Evolutionary conservation across 92 coral and sea anemone genomes (phyloP).

Genomic region (Phenganax stokvisi): DNA sequence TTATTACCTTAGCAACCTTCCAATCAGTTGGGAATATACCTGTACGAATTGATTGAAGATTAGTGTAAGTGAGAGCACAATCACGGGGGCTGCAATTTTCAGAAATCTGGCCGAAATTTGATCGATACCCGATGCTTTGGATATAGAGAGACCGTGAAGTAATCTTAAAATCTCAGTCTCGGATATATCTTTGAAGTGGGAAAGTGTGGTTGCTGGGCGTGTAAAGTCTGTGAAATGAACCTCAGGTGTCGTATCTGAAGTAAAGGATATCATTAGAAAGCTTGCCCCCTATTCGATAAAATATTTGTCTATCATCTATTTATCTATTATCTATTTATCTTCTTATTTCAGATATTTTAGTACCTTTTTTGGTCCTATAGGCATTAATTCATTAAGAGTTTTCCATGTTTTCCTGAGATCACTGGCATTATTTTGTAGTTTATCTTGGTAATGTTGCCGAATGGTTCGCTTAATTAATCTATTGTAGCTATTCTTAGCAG

Average conservation of each 20-base stretch:
- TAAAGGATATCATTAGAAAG: slow-evolving; percentile 3
- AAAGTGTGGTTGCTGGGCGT: neutral
- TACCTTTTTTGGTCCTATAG: slow-evolving; percentile 9
- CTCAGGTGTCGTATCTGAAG: neutral
- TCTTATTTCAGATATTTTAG: slow-evolving; percentile 1
- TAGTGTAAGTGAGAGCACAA: neutral
- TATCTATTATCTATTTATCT: neutral
- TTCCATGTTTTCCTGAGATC: slow-evolving; percentile 46
- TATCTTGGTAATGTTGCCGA: slow-evolving; percentile 32
- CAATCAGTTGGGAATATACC: slow-evolving; percentile 30
- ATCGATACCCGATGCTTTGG: neutral
- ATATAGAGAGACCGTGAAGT: neutral
- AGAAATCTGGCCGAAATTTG: slow-evolving; percentile 1
- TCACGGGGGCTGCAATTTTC: slow-evolving; percentile 3
- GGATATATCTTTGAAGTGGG: slow-evolving; percentile 5
- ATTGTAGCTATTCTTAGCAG: slow-evolving; percentile 35
- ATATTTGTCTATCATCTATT: slow-evolving; percentile 13
- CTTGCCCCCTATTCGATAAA: slow-evolving; percentile 13
- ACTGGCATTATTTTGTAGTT: slow-evolving; percentile 16
- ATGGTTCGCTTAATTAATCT: slow-evolving; percentile 33
- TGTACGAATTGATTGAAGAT: neutral
- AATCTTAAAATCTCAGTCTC: neutral
- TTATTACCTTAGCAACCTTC: neutral
- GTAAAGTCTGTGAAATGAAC: neutral
- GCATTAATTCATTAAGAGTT: slow-evolving; percentile 29